These are phyloP conservation scores for Oryzias javanicus DNA, from an alignment of 2,113 vertebrate species.

Conservation along the genomic window DNA sequence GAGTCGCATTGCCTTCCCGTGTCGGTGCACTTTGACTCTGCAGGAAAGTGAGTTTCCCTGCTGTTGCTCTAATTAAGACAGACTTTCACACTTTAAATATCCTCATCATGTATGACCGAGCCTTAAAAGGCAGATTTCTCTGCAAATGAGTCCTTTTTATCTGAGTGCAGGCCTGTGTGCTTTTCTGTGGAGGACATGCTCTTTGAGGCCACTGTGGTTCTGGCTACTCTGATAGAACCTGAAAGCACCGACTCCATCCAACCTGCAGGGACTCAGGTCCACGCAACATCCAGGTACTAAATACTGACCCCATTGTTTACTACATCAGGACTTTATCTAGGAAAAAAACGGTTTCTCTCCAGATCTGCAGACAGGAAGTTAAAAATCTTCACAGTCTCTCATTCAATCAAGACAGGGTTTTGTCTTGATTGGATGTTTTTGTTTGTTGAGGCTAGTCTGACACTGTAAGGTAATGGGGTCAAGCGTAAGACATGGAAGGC, in stretches of 20 bases:
- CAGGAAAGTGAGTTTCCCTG: conserved; percentile 82
- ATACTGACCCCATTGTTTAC: neutral
- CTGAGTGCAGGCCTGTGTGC: conserved; percentile 80
- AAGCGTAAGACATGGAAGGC: conserved; percentile 14
- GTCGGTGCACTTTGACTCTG: conserved; percentile 78
- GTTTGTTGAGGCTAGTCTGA: conserved; percentile 41
- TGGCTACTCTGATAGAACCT: conserved; percentile 82
- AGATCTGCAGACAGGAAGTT: too few relatives aligned
- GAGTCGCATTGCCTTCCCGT: conserved; percentile 79
- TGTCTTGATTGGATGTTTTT: conserved; percentile 52
- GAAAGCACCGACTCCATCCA: conserved; percentile 60
- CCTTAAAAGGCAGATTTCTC: neutral
- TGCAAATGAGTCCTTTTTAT: neutral
- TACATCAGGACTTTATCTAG: too few relatives aligned
- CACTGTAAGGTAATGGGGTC: conserved; percentile 26
- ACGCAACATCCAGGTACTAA: conserved; percentile 49
- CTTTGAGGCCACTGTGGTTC: conserved; percentile 85
- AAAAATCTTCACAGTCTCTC: conserved; percentile 7
- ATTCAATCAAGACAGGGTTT: conserved; percentile 28
- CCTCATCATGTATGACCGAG: neutral
- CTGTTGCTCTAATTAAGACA: neutral
- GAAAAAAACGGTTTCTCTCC: too few relatives aligned
- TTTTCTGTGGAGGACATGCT: conserved; percentile 84
- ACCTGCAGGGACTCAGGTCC: conserved; percentile 3
- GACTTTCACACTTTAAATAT: conserved; percentile 10